Evolutionary conservation across 2,113 vertebrate genomes (phyloP), one percentile per base, ranked within the genome.

Genomic region (Montifringilla adamsi): DNA sequence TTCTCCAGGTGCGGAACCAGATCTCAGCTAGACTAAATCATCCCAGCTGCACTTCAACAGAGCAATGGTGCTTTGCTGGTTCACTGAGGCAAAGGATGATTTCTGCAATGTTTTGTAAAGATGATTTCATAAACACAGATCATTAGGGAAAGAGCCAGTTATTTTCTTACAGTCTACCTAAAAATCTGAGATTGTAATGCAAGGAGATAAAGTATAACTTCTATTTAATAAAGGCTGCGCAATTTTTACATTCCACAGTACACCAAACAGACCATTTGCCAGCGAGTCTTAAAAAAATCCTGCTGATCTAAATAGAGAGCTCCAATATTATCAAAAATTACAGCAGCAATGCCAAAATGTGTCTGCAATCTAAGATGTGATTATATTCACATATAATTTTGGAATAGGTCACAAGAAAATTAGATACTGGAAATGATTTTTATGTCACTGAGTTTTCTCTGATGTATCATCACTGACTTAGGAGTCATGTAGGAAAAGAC

Each of bases 21-120:
- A 92, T 72, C 80, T 94, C 92, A 92, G 85, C 31, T 31, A 44
- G 35, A 60, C 76, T 90, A 94, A 96, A 94, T 96, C 83, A 96
- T 43, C 39, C 64, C 37, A 72, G 53, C 24, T 55, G 59, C 47
- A n/a, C 47, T 88, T 56, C 68, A 70, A 10, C 2, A 1, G 72
- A 75, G 68, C 78, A 83, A 68, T 21, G 73, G 21, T 7, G 2
- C 64, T 90, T 87, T 37, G 16, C 67, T 13, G 35, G 15, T 66
- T 92, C 79, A 78, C 60, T 63, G 64, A 92, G 87, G 81, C 87
- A 89, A 92, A 92, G 55, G n/a, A 88, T 50, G 21, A 43, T 66
- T 74, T 21, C 52, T 59, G 52, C 44, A 68, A 47, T 21, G 37
- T 55, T 81, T 56, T 63, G 44, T 50, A 72, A 90, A 81, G 56